phyloP scores from a whole-genome alignment of 2,113 vertebrate genomes.

The Pan troglodytes region NHGRI_mPanTro3-v2.1_pri NC_072401.2:171764501-171765000 shows the following conservation, averaged over 20 bases:
- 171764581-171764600: neutral
- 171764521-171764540: neutral
- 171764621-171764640: neutral
- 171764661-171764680: neutral
- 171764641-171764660: neutral
- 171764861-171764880: neutral
- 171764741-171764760: neutral
- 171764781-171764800: neutral
- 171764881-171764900: neutral
- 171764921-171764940: neutral
- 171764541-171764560: neutral
- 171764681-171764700: neutral
- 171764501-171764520: neutral
- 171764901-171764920: neutral
- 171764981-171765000: neutral
- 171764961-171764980: neutral
- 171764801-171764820: neutral
- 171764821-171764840: neutral
- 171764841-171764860: neutral
- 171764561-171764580: neutral
- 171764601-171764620: neutral
- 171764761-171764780: neutral
- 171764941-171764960: neutral
- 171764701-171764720: neutral
- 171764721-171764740: neutral